Evolutionary conservation across 1,140 invertebrate species (phyloP).

Genomic region (Andricus grossulariae): DNA sequence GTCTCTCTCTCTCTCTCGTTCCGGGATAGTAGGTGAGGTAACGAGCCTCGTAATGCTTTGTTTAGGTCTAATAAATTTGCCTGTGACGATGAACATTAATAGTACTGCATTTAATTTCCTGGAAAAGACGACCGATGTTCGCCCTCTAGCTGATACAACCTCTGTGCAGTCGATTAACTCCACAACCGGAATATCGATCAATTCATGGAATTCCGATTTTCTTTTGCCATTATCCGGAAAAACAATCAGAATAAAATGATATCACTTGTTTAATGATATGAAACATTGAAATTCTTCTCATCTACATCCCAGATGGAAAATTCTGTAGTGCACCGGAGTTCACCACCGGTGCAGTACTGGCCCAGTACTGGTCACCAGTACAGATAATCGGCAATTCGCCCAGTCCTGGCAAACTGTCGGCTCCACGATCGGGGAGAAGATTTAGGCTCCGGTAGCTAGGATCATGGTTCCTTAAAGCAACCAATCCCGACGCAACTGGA

Average conservation of each 20-base stretch:
- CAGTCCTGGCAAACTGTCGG: no score
- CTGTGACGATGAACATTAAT: constrained; percentile 22
- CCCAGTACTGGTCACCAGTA: no score
- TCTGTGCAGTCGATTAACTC: constrained; percentile 13
- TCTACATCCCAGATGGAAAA: no score
- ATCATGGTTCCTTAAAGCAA: no score
- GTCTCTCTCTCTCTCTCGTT: constrained; percentile 15
- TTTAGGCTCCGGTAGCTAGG: no score
- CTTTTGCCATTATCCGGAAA: background rate
- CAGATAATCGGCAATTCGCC: no score
- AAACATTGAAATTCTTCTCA: background rate
- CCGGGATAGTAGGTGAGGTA: constrained; percentile 11
- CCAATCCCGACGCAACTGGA: no score
- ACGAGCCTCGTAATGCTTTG: constrained; percentile 29
- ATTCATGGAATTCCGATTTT: constrained; percentile 10
- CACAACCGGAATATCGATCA: constrained; percentile 17
- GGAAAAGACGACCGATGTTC: constrained; percentile 29
- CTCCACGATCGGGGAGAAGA: no score
- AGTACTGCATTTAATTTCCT: constrained; percentile 15
- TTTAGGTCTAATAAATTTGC: constrained; percentile 30
- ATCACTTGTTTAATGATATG: constrained; percentile 22
- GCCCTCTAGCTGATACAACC: constrained; percentile 15
- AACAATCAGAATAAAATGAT: constrained; percentile 14
- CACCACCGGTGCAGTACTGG: no score
- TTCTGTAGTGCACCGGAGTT: no score